Percentiles rank a stretch among this genome's conserved stretches.
phyloP scores from a whole-genome alignment of 2,888 invertebrate species.

The Drosophila meridiana region DNA sequence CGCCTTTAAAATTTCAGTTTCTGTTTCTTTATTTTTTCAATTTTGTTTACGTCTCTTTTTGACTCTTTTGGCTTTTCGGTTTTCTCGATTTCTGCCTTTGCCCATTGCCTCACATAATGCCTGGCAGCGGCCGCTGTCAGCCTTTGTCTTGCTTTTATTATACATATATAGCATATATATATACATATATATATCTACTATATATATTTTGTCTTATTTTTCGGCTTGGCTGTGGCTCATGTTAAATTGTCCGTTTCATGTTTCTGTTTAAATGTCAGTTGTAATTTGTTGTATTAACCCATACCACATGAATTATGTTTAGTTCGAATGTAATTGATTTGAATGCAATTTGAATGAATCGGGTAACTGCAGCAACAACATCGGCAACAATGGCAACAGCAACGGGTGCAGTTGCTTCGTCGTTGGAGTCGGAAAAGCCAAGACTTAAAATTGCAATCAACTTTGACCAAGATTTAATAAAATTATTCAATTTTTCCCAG shows the following conservation, averaged over 20 bases:
- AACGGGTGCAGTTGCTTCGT: conserved; percentile 65
- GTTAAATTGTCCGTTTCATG: conserved; percentile 80
- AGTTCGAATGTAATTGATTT: conserved; percentile 80
- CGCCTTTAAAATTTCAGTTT: conserved; percentile 52
- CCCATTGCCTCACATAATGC: conserved; percentile 59
- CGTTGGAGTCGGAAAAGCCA: conserved; percentile 37
- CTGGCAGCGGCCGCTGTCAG: conserved; percentile 51
- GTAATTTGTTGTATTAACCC: conserved; percentile 80
- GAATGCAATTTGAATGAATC: conserved; percentile 77
- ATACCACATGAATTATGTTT: conserved; percentile 79
- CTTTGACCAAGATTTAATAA: conserved; percentile 70
- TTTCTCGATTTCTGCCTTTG: conserved; percentile 46
- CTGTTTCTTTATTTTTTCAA: conserved; percentile 20
- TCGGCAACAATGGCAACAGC: conserved; percentile 25
- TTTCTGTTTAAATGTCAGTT: conserved; percentile 80
- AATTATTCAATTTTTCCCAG: conserved; percentile 56
- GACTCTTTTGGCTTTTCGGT: conserved; percentile 40
- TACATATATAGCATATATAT: conserved; percentile 10
- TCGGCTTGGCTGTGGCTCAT: conserved; percentile 60
- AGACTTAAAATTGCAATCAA: conserved; percentile 66
- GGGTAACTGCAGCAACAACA: conserved; percentile 38
- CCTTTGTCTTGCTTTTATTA: conserved; percentile 55
- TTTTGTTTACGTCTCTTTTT: conserved; percentile 64
- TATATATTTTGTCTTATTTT: conserved; percentile 30
- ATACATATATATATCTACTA: conserved; percentile 11